Evolutionary conservation across 2,888 invertebrate species (phyloP).

Genomic region (Hydraecia micacea): DNA sequence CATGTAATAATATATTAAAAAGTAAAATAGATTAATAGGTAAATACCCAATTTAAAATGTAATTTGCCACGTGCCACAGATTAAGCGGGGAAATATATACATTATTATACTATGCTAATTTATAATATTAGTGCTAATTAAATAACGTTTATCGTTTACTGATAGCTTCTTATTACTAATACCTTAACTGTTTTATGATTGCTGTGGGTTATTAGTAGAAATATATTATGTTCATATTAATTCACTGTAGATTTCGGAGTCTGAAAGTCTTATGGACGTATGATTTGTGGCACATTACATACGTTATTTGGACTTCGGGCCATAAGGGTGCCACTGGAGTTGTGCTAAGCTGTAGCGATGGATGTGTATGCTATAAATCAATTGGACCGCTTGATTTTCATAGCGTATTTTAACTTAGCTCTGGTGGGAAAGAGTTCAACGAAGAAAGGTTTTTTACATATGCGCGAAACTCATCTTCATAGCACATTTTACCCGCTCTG

Average conservation of each 20-base stretch:
- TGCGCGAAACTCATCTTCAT: neutral
- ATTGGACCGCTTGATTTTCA: neutral
- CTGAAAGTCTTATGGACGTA: neutral
- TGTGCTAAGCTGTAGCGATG: neutral
- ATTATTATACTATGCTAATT: conserved; percentile 12
- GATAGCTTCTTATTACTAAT: conserved; percentile 28
- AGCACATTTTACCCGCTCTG: neutral
- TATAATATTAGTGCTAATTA: conserved; percentile 27
- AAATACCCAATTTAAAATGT: conserved; percentile 1
- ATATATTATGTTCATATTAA: neutral
- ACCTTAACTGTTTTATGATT: conserved; percentile 3
- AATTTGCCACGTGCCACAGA: conserved; percentile 44
- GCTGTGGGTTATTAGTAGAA: neutral
- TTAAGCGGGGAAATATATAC: conserved; percentile 19
- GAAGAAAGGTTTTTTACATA: neutral
- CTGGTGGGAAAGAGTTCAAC: neutral
- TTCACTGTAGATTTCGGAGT: neutral
- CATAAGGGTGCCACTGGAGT: no score
- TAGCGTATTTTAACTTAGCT: neutral
- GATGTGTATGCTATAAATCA: neutral
- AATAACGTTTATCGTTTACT: conserved; percentile 39
- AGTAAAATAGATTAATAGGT: conserved; percentile 2
- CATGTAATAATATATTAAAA: neutral
- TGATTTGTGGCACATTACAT: no score
- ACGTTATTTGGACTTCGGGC: neutral